A percentile compares a stretch with the other conserved stretches of the same genome.
Evolutionary conservation across 2,797 vertebrate species (phyloP).

Genomic region (Danionella dracula): DNA sequence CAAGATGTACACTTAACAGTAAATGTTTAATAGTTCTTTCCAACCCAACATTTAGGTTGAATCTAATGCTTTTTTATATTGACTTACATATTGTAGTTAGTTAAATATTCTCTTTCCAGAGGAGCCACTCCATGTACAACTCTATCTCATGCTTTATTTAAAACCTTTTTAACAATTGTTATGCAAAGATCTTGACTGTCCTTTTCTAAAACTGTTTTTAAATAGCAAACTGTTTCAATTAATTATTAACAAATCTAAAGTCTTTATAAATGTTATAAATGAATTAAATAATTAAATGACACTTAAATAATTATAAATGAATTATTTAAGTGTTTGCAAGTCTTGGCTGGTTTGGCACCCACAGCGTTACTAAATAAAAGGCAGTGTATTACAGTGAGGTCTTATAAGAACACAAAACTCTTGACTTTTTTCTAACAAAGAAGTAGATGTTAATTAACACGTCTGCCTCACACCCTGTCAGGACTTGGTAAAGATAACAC

Average conservation of each 20-base stretch:
- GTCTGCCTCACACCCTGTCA: conserved; percentile 56
- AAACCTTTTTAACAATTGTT: conserved; percentile 67
- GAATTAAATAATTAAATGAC: too few relatives aligned
- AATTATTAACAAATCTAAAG: conserved; percentile 74
- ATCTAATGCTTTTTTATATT: conserved; percentile 65
- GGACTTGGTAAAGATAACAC: conserved; percentile 60
- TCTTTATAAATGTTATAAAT: too few relatives aligned
- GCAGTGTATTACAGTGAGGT: not conserved
- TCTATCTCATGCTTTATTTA: conserved; percentile 74
- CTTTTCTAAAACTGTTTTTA: conserved; percentile 69
- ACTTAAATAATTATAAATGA: too few relatives aligned
- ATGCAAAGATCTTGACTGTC: conserved; percentile 72
- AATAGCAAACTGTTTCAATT: conserved; percentile 71
- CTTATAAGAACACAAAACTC: not conserved
- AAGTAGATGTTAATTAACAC: conserved; percentile 45
- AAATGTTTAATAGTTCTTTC: conserved; percentile 50
- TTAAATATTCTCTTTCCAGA: conserved; percentile 72
- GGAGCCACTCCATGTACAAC: conserved; percentile 70
- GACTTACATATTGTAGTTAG: too few relatives aligned
- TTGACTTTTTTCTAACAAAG: not conserved
- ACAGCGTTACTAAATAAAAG: conserved; percentile 50
- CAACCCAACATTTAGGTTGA: conserved; percentile 38
- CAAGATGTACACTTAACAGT: conserved; percentile 49
- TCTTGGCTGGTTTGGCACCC: conserved; percentile 54
- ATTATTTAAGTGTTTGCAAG: conserved; percentile 66